Percentiles rank a stretch among this genome's conserved stretches.
Conservation (phyloP, 2,113 vertebrate species). For the Delphinapterus leucas region DNA sequence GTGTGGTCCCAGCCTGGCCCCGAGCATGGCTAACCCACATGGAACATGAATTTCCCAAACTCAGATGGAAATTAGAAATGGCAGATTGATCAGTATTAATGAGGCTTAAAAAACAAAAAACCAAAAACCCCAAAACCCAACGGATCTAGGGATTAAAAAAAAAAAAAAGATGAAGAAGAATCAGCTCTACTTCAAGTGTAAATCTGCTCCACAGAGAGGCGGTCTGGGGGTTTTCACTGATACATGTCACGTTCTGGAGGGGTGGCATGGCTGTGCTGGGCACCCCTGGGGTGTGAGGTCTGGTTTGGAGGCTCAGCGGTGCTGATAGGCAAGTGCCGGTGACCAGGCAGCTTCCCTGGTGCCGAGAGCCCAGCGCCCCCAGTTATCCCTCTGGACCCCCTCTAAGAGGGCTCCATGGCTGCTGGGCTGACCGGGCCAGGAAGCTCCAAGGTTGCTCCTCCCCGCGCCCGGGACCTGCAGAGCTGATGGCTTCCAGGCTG, state of each 20-base stretch:
- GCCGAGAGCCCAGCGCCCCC: background rate
- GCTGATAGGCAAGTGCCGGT: background rate
- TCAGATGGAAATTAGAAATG: slow-evolving; percentile 56
- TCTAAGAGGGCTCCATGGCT: background rate
- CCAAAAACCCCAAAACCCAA: background rate
- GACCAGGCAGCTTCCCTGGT: background rate
- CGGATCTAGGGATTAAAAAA: slow-evolving; percentile 4
- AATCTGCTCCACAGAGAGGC: background rate
- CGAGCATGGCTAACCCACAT: fast-evolving
- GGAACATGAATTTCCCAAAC: background rate
- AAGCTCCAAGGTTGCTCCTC: background rate
- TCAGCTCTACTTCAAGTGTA: background rate
- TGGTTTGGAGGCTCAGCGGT: background rate
- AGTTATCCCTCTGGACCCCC: too few species aligned
- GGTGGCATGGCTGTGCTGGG: background rate
- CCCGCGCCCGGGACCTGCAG: fast-evolving
- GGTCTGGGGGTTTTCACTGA: background rate
- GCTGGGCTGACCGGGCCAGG: background rate
- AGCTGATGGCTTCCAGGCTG: background rate
- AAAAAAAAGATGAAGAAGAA: background rate
- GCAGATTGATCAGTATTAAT: slow-evolving; percentile 67
- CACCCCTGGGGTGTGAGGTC: fast-evolving
- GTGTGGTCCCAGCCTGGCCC: background rate
- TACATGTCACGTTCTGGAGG: background rate
- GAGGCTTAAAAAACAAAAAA: background rate